Conservation (phyloP, 2,113 vertebrate genomes). For the Acrocephalus kingi region DNA sequence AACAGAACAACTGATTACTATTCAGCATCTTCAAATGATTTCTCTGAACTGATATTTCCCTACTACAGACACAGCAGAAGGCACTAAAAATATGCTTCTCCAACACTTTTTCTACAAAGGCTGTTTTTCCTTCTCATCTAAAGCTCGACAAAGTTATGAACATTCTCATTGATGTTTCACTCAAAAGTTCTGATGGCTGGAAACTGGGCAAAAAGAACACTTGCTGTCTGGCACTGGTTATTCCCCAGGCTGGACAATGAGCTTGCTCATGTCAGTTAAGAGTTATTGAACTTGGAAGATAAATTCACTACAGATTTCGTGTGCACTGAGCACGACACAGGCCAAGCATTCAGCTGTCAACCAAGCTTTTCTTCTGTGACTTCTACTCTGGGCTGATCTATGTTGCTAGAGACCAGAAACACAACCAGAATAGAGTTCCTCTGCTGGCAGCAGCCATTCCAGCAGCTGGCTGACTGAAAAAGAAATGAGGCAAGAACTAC, state of each 20-base stretch:
- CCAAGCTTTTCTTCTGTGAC: background rate
- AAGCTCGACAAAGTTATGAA: background rate
- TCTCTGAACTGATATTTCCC: background rate
- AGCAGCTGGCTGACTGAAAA: background rate
- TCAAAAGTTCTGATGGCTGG: background rate
- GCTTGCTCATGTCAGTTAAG: background rate
- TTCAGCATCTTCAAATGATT: background rate
- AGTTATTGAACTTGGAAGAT: background rate
- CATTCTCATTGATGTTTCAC: background rate
- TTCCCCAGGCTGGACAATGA: background rate
- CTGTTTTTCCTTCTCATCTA: background rate
- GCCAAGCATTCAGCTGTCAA: background rate
- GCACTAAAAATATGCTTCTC: background rate
- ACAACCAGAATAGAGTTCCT: background rate
- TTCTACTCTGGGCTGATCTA: background rate
- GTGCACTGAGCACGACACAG: background rate
- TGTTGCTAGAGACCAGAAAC: background rate
- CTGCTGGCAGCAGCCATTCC: background rate
- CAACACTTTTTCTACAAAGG: background rate
- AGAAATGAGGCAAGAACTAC: background rate
- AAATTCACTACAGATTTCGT: background rate
- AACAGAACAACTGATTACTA: slow-evolving; percentile 24
- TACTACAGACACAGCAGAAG: background rate
- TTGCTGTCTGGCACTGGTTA: background rate
- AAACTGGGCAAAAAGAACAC: background rate